These are phyloP conservation scores for Beris chalybata DNA, from an alignment of 2,888 invertebrate species.

Conservation along the genomic window DNA sequence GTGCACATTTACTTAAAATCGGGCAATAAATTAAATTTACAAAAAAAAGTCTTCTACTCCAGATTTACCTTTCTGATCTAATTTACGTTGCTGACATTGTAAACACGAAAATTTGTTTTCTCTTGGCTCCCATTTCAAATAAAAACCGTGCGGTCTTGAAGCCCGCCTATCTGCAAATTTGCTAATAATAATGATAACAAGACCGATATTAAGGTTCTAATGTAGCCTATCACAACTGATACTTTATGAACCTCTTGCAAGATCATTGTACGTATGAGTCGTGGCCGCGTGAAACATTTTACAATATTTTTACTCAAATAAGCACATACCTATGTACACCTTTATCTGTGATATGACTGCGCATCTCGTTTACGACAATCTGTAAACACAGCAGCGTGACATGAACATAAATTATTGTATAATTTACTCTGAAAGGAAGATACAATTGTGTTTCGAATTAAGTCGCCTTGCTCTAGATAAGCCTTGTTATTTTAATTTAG, in stretches of 20 bases:
- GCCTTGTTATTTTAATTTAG: not conserved
- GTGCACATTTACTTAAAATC: no score
- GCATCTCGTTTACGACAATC: conserved; percentile 16
- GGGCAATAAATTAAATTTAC: no score
- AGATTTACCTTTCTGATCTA: conserved; percentile 16
- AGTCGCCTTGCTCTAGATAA: conserved; percentile 25
- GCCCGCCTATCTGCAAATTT: not conserved
- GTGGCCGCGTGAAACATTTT: not conserved
- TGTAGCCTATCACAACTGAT: conserved; percentile 19
- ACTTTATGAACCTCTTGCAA: conserved; percentile 6
- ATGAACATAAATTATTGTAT: conserved; percentile 23
- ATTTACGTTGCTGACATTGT: conserved; percentile 10
- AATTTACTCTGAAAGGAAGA: not conserved
- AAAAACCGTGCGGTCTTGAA: not conserved
- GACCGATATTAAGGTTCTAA: not conserved
- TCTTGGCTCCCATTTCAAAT: not conserved
- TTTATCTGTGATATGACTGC: not conserved
- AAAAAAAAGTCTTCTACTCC: no score
- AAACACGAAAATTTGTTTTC: conserved; percentile 22
- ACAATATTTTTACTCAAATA: no score
- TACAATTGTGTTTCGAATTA: not conserved
- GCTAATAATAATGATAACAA: conserved; percentile 6
- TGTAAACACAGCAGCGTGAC: conserved; percentile 18
- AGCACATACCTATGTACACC: no score
- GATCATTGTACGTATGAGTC: conserved; percentile 1